phyloP scores from a whole-genome alignment of 2,797 vertebrate genomes.

The Fistularia commersonii region DNA sequence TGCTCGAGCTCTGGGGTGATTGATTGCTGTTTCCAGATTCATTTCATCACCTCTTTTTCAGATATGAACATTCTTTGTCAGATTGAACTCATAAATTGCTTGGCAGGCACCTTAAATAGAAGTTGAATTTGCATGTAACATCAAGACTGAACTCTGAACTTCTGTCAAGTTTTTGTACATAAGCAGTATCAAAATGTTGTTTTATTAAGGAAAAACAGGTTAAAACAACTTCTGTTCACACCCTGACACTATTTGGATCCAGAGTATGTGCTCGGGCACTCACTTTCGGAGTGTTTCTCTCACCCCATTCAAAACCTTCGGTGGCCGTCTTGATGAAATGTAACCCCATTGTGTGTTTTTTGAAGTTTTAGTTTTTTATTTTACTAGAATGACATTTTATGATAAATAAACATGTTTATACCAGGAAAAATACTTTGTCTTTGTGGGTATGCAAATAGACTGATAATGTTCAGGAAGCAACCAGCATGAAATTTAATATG shows the following conservation, averaged over 20 bases:
- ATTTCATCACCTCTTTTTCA: conserved; percentile 65
- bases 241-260: neutral
- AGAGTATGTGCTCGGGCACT: conserved; percentile 1
- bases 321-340: conserved; percentile 23
- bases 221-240: conserved; percentile 16
- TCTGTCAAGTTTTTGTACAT: neutral
- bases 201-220: conserved; percentile 19
- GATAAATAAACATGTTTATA: conserved; percentile 43
- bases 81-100: conserved; percentile 45
- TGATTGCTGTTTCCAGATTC: conserved; percentile 74
- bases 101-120: conserved; percentile 44
- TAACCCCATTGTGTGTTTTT: conserved; percentile 15
- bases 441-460: conserved; percentile 23
- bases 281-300: neutral
- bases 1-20: conserved; percentile 65
- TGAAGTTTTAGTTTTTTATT: conserved; percentile 26
- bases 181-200: conserved; percentile 19
- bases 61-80: conserved; percentile 40
- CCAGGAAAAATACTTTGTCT: conserved; percentile 8
- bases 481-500: conserved; percentile 12
- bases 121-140: conserved; percentile 21
- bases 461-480: conserved; percentile 12
- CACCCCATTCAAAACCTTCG: neutral
- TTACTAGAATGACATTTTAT: conserved; percentile 27
- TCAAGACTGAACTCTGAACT: neutral